These are phyloP conservation scores for Drosophila borealis DNA, from an alignment of 2,888 invertebrate species.

Conservation along the genomic window DNA sequence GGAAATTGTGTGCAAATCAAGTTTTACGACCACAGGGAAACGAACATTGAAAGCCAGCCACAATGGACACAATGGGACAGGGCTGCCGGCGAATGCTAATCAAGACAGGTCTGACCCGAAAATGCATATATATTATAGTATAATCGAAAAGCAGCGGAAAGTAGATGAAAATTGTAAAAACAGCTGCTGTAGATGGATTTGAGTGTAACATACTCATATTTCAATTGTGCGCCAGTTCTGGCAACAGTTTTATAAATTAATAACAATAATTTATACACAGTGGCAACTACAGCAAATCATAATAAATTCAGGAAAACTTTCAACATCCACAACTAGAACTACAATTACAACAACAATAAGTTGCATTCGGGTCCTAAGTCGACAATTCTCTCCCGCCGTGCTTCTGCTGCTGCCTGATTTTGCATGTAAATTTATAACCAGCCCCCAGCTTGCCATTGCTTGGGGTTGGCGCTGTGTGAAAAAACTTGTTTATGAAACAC, in stretches of 20 bases:
- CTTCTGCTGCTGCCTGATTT: constrained; percentile 41
- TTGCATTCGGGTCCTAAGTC: constrained; percentile 53
- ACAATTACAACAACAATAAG: constrained; percentile 56
- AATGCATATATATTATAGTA: constrained; percentile 32
- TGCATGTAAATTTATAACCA: constrained; percentile 70
- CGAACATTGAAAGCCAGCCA: constrained; percentile 21
- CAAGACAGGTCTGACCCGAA: constrained; percentile 30
- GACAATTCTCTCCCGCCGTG: constrained; percentile 64
- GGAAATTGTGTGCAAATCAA: constrained; percentile 50
- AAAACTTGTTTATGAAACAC: constrained; percentile 70
- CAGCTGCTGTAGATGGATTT: background rate
- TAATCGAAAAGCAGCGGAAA: constrained; percentile 9
- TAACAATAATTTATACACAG: constrained; percentile 76
- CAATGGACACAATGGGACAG: constrained; percentile 28
- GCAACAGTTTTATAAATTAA: constrained; percentile 70
- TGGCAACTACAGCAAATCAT: constrained; percentile 58
- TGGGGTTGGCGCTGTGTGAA: constrained; percentile 23
- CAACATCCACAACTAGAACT: constrained; percentile 51
- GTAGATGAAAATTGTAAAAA: constrained; percentile 23
- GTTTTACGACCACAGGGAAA: constrained; percentile 31
- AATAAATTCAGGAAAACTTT: constrained; percentile 73
- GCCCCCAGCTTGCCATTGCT: constrained; percentile 3
- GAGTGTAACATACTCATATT: constrained; percentile 42
- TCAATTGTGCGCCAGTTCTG: constrained; percentile 46
- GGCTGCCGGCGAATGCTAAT: constrained; percentile 44